phyloP scores from a whole-genome alignment of 2,113 vertebrate genomes.

The Hiodon alosoides region DNA sequence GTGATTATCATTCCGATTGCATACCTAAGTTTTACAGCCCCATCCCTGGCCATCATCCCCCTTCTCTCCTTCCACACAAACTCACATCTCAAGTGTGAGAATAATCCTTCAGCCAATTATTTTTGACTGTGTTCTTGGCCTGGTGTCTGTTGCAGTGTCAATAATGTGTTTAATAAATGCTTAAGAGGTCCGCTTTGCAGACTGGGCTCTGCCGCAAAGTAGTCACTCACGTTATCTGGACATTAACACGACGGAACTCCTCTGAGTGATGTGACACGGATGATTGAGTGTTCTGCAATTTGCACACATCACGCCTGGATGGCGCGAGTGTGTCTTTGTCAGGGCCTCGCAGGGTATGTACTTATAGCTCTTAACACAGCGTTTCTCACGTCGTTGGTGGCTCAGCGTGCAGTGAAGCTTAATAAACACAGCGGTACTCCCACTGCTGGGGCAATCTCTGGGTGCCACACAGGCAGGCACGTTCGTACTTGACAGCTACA shows the following conservation, averaged over 20 bases:
- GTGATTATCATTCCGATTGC: conserved; percentile 41
- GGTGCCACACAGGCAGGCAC: not conserved
- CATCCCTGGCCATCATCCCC: not conserved
- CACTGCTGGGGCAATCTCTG: not conserved
- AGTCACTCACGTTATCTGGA: conserved; percentile 27
- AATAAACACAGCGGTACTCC: not conserved
- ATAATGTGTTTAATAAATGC: conserved; percentile 45
- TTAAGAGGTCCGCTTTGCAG: conserved; percentile 39
- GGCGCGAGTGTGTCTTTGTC: not conserved
- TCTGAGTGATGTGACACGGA: conserved; percentile 16
- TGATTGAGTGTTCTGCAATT: conserved; percentile 23
- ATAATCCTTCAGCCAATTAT: conserved; percentile 33
- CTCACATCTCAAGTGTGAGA: conserved; percentile 5
- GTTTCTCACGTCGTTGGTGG: not conserved
- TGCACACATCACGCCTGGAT: conserved; percentile 7
- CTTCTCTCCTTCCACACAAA: not conserved
- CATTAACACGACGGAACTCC: conserved; percentile 14
- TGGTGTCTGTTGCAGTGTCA: conserved; percentile 43
- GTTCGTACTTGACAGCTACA: not conserved
- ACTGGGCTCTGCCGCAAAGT: not conserved
- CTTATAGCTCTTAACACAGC: conserved; percentile 12
- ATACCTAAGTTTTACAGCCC: conserved; percentile 24
- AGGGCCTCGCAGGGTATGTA: not conserved
- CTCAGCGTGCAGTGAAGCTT: not conserved
- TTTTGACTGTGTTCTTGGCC: conserved; percentile 31